Evolutionary conservation across 2,888 invertebrate species (phyloP), one percentile per base, ranked within the genome.

Genomic region (Yponomeuta cagnagella): DNA sequence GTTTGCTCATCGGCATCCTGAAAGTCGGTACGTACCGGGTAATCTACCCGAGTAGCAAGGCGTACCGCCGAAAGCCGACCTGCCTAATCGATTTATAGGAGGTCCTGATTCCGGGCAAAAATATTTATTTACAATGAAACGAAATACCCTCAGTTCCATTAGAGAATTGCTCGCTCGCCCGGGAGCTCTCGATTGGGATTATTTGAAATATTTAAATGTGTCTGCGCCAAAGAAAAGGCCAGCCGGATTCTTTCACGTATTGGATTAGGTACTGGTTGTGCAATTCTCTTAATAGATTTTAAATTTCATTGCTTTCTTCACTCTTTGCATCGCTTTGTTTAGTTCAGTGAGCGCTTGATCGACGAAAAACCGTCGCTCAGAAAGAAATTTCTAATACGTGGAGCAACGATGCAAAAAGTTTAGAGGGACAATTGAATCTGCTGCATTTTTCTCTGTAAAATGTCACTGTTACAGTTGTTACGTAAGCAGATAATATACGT

Each of bases 21-120:
- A 76, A 73, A 78, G 82, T 82, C 77, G 80, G 81, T 81, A 82
- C 76, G 77, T 75, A 78, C 76, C 10, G 69, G 74, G 75, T 79
- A 87, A 88, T 87, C 82, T 82, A 77, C 75, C 77, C 74, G 79
- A 86, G 86, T 83, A 82, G 33, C 65, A 78, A 73, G 77, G 77
- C 65, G 65, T 75, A 77, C 81, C 80, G 82, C 78, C 78, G 83
- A 89, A 86, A 88, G 80, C 83, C 82, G 82, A 81, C 82, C 82
- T 80, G 79, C 83, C 85, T 85, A 88, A 88, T 88, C 87, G 86
- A 88, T 88, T 88, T 87, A 85, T 78, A 80, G 82, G 82, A 76
- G 74, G 74, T 77, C 78, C 76, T 74, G 79, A 79, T 81, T 81
- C 52, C 81, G 74, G 73, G 76, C 80, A 77, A 82, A 83, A 82